Conservation (phyloP, 2,113 vertebrate genomes). For the Anhinga rufa region DNA sequence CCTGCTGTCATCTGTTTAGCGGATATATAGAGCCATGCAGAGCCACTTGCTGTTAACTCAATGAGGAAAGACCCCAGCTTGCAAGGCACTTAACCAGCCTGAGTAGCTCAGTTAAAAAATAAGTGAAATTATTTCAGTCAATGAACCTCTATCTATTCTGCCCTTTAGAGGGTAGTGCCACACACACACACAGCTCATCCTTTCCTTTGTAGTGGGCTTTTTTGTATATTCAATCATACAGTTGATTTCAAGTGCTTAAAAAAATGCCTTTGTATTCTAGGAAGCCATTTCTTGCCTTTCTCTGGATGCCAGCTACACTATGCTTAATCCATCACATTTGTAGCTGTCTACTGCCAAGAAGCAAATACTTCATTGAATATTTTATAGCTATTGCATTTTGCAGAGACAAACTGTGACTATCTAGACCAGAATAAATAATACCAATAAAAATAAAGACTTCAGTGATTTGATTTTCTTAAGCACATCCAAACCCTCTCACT, state of each 20-base stretch:
- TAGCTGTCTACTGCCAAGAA: slow-evolving; percentile 2
- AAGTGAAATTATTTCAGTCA: not conserved
- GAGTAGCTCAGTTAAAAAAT: not conserved
- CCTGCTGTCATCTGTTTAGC: not conserved
- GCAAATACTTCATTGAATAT: slow-evolving; percentile 28
- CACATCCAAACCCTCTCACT: not conserved
- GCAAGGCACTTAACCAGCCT: not conserved
- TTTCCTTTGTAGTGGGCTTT: not conserved
- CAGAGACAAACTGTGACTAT: slow-evolving; percentile 7
- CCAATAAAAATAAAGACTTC: slow-evolving; percentile 15
- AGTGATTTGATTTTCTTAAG: not conserved
- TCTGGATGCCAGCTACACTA: not conserved
- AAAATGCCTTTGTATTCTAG: slow-evolving; percentile 3
- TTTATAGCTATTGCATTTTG: slow-evolving; percentile 14
- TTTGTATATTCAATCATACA: not conserved
- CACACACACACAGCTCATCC: not conserved
- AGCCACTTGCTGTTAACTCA: not conserved
- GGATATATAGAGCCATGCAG: not conserved
- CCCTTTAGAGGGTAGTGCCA: not conserved
- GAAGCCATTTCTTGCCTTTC: not conserved
- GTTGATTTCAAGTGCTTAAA: not conserved
- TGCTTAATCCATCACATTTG: slow-evolving; percentile 6
- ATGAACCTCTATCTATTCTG: fast-evolving
- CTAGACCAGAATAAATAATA: slow-evolving; percentile 15
- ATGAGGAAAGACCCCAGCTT: not conserved